These are phyloP conservation scores for Notechis scutatus DNA, from an alignment of 2,113 vertebrate species.

Conservation along the genomic window DNA sequence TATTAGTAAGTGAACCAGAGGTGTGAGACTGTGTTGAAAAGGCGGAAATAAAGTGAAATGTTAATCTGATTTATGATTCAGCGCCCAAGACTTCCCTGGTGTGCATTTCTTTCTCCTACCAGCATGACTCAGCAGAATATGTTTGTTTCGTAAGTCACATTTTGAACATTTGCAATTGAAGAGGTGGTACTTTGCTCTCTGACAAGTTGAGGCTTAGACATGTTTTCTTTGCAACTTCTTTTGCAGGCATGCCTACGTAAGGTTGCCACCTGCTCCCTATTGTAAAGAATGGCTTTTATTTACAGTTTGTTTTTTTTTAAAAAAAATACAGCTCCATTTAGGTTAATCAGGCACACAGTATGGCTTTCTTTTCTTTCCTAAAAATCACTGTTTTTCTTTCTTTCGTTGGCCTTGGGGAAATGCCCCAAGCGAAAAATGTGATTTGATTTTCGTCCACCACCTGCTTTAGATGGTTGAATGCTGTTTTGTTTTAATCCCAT, in stretches of 20 bases:
- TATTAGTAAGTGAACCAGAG: neutral
- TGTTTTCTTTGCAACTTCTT: neutral
- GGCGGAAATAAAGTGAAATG: neutral
- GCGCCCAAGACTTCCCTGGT: neutral
- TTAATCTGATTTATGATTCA: neutral
- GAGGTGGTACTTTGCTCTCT: neutral
- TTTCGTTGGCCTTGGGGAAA: neutral
- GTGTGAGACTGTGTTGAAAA: neutral
- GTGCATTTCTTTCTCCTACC: neutral
- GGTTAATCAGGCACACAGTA: neutral
- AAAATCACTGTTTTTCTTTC: neutral
- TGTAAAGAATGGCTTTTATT: neutral
- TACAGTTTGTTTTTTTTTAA: neutral
- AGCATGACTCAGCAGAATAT: neutral
- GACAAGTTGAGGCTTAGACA: neutral
- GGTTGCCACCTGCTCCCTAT: neutral
- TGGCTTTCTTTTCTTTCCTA: neutral
- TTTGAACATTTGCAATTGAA: neutral
- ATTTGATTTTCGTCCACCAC: neutral
- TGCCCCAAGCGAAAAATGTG: neutral
- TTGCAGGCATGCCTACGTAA: too few species aligned
- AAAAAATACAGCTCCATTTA: neutral
- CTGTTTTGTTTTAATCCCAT: neutral
- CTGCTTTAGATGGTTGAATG: neutral
- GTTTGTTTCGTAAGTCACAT: neutral